Base-by-base conservation (phyloP, 2,888 invertebrate species). In the Exephanes ischioxanthus region DNA sequence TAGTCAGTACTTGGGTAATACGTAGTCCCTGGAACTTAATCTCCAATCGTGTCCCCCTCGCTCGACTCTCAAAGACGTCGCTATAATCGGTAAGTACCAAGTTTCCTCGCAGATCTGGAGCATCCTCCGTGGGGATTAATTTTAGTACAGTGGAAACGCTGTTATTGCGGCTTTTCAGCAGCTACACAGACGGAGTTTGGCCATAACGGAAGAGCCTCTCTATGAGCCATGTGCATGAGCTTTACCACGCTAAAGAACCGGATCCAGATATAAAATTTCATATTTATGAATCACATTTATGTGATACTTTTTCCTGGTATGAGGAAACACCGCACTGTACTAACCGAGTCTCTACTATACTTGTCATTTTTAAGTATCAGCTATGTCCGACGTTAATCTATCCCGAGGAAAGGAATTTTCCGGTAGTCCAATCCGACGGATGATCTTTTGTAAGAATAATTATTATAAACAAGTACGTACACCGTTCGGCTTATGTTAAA, bases 1-100 rank as follows among this genome's bases (percentile, higher is more conserved):
- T 58, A 58, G 58, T 14, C 14, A 26, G 22, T 26, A 58, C 58
- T 58, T 4, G 58, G 58, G 26, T 26, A 26, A 58, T 22, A 58
- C 58, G 58, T 22, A 58, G 26, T 30, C 55, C 30, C 45, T 30
- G 26, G 75, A 73, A 73, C 67, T 45, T 78, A 85, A 81, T 85
- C 68, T 58, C 14, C 45, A 48, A 22, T 58, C 11, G 58, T 22
- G 58, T 48, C 45, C 48, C 37, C 41, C 30, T 61, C 72, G 63
- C 37, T 72, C 26, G 58, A 67, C 11, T 67, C 72, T 72, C 58
- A 41, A 68, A 51, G 53, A 41, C 68, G 61, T 55, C 33, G 51
- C 61, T 19, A 26, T 19, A 51, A 75, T 75, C 79, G 80, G 76
- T 76, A 80, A 80, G 75, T 76, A 80, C 70, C 26, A 84, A 80